Percentiles rank a stretch among this genome's conserved stretches.
Evolutionary conservation across 2,113 vertebrate genomes (phyloP).

Genomic region (Dryoscopus gambensis): DNA sequence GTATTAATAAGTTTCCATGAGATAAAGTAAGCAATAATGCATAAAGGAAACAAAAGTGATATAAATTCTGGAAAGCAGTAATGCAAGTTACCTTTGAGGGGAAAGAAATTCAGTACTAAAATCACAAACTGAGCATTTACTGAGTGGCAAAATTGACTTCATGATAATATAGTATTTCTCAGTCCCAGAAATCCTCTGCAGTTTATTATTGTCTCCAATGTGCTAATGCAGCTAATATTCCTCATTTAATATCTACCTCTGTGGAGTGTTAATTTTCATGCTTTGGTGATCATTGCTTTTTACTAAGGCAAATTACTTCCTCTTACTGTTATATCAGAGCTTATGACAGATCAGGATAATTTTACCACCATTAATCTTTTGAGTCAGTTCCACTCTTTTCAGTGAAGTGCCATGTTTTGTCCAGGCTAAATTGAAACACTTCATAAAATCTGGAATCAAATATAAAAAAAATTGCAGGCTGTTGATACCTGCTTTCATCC

Average conservation of each 20-base stretch:
- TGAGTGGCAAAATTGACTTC: not conserved
- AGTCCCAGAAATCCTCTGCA: not conserved
- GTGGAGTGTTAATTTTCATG: slow-evolving; percentile 56
- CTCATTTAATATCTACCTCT: slow-evolving; percentile 46
- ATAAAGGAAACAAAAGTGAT: not conserved
- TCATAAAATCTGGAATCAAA: slow-evolving; percentile 18
- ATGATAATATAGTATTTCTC: not conserved
- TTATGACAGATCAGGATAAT: slow-evolving; percentile 47
- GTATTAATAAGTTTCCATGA: slow-evolving; percentile 23
- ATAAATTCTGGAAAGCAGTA: not conserved
- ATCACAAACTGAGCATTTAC: slow-evolving; percentile 4
- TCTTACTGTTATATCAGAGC: slow-evolving; percentile 15
- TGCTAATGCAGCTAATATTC: slow-evolving; percentile 59
- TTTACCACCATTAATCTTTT: slow-evolving; percentile 53
- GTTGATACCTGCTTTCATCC: not conserved
- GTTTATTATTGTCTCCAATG: slow-evolving; percentile 1
- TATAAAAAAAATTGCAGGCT: not conserved
- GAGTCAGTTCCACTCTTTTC: not conserved
- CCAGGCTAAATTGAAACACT: not conserved
- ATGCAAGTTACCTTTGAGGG: not conserved
- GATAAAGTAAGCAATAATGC: not conserved
- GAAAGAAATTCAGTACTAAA: not conserved
- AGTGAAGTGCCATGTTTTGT: not conserved
- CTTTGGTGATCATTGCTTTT: slow-evolving; percentile 49
- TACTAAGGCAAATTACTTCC: slow-evolving; percentile 32